Evolutionary conservation across 2,797 vertebrate genomes (phyloP), one percentile per base, ranked within the genome.

Genomic region (Echeneis naucrates): DNA sequence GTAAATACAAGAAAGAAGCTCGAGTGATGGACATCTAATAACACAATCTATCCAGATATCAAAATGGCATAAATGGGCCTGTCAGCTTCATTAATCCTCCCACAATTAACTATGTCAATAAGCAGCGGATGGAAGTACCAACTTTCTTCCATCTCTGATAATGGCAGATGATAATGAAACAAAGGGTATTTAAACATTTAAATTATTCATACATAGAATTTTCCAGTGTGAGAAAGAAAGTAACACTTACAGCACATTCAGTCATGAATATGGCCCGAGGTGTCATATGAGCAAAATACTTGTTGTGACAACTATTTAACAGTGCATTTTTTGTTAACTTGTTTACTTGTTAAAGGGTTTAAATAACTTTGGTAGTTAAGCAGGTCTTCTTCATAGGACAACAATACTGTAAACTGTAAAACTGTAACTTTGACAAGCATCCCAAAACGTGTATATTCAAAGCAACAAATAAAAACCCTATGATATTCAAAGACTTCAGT

Each of bases 61-160:
- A 24, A 56, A 35, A 64, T 38, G 32, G 33, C 44, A 27, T 55
- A 63, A 64, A 68, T 58, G 32, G 30, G 52, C 10, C 54, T n/a
- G 44, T 61, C 5, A 27, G 57, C 30, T 32, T 47, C 54, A 71
- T 74, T 33, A 78, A 58, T 72, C 64, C 53, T 9, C 59, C 53
- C 33, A 73, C 59, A 53, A 19, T 53, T 32, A 27, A 52, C 24
- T n/a, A 57, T 8, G 8, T 33, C 30, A 62, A 58, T 23, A 58
- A 51, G 40, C 30, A 68, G 63, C 51, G 67, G 35, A 38, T 50
- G 38, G 59, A 60, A 50, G 48, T n/a, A 59, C 32, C 54, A 27
- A 50, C 54, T 38, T 72, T 45, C 16, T 32, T 47, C 40, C 1
- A 21, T 51, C n/a, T 53, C 24, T 48, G 40, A 56, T 42, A 30